Base-by-base conservation (phyloP, 2,797 vertebrate species). In the Pangasius larnaudii region DNA sequence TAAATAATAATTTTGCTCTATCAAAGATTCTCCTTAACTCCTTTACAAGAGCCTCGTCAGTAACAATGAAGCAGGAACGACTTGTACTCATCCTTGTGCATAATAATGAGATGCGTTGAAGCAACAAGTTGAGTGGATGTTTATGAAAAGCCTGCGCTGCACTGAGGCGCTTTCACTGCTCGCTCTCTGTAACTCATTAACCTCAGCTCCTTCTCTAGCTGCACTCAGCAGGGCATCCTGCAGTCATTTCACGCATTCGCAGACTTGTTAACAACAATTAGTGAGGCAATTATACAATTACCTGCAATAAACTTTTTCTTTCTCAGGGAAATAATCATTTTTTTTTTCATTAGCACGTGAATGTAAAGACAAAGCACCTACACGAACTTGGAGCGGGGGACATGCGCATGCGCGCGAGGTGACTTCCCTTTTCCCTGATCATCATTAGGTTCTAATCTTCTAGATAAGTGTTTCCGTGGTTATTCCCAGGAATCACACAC, bases 231-330 rank as follows among this genome's bases (percentile, higher is more conserved):
- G 91, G 89, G 93, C 86, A 91, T 90, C 91, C 92, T 84, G 93
- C 92, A 95, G 95, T 95, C 95, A 96, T 95, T 94, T 92, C 92
- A 93, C 53, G 92, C 92, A 94, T 95, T 96, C 91, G 92, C 92
- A 89, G 89, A 93, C 94, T 95, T 96, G 96, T 96, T 96, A 95
- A 96, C 95, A 96, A 93, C 96, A 96, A 96, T 96, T 96, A 96
- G 96, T 95, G 94, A 92, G 94, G 94, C 94, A 96, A 96, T 96
- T 96, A 96, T 92, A 92, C 93, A 94, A 96, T 96, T 96, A 96
- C 96, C 92, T 84, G 93, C 96, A 96, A 96, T 96, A 96, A 96
- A 96, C 95, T 90, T 89, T 90, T 91, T 91, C 89, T 91, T 90
- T 90, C 88, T 85, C 59, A 80, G 16, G 81, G 90, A 84, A 84